These are phyloP conservation scores for Cetonia aurata DNA, from an alignment of 2,888 invertebrate genomes.

Conservation along the genomic window DNA sequence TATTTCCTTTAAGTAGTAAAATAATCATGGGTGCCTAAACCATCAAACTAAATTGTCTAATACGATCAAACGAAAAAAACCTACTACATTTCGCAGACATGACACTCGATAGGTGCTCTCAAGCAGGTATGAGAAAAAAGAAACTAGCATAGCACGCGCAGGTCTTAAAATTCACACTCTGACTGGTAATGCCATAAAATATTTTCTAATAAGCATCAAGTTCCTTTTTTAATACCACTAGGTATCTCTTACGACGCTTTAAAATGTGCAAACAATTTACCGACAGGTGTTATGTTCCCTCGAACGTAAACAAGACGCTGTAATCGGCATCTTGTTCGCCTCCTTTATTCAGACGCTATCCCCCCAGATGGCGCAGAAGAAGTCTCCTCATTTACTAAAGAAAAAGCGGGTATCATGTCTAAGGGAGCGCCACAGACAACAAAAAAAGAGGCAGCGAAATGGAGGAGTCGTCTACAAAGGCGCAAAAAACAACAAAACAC, in stretches of 20 bases:
- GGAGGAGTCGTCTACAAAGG: constrained; percentile 19
- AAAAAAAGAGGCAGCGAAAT: constrained; percentile 23
- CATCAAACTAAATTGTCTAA: no score
- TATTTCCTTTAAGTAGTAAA: no score
- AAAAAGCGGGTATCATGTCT: neutral
- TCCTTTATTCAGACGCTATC: neutral
- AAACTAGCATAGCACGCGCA: no score
- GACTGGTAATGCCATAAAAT: no score
- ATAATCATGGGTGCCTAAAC: no score
- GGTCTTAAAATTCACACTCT: no score
- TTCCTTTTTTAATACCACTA: constrained; percentile 1
- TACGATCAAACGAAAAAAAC: no score
- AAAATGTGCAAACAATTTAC: constrained; percentile 15
- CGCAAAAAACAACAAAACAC: constrained; percentile 41
- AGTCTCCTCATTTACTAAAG: neutral
- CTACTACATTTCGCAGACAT: no score
- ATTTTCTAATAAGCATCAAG: constrained; percentile 7
- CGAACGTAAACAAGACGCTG: neutral
- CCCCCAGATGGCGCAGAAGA: neutral
- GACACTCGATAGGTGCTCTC: no score
- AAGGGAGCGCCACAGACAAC: neutral
- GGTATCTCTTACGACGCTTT: neutral
- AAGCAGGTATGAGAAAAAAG: no score
- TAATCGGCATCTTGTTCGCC: constrained; percentile 8
- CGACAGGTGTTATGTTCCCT: constrained; percentile 7